phyloP scores from a whole-genome alignment of 2,113 vertebrate genomes.

The Myotis yumanensis region DNA sequence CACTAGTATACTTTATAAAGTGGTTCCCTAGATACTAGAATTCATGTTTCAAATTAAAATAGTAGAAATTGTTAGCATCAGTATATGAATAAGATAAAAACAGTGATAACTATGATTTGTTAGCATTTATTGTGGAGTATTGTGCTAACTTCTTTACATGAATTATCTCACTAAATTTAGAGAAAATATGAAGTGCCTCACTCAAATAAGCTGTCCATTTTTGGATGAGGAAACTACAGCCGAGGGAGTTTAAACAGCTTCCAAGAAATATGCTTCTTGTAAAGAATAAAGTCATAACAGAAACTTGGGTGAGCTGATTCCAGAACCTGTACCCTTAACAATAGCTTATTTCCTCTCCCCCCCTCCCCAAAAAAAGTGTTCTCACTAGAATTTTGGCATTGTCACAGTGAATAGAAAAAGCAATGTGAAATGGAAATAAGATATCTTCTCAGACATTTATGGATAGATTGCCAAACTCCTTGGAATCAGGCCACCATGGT shows the following conservation, averaged over 20 bases:
- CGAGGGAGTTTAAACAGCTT: background rate
- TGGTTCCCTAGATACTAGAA: background rate
- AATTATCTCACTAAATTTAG: conserved; percentile 14
- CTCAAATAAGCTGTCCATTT: background rate
- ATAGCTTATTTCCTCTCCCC: background rate
- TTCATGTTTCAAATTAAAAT: conserved; percentile 16
- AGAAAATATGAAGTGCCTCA: background rate
- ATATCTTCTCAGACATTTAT: background rate
- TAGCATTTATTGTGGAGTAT: background rate
- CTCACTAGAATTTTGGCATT: background rate
- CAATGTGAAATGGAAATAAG: background rate
- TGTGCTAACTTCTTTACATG: background rate
- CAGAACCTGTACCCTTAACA: background rate
- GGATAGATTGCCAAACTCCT: background rate
- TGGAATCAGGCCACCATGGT: background rate
- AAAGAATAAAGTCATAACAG: background rate
- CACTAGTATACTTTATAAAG: background rate
- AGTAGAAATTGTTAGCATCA: background rate
- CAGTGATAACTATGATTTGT: background rate
- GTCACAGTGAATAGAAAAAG: background rate
- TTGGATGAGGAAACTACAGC: background rate
- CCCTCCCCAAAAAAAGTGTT: background rate
- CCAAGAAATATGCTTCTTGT: background rate
- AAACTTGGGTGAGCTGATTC: background rate
- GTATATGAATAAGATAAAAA: background rate